phyloP scores from a whole-genome alignment of 2,888 invertebrate genomes.

The Drosophila flavopinicola region DNA sequence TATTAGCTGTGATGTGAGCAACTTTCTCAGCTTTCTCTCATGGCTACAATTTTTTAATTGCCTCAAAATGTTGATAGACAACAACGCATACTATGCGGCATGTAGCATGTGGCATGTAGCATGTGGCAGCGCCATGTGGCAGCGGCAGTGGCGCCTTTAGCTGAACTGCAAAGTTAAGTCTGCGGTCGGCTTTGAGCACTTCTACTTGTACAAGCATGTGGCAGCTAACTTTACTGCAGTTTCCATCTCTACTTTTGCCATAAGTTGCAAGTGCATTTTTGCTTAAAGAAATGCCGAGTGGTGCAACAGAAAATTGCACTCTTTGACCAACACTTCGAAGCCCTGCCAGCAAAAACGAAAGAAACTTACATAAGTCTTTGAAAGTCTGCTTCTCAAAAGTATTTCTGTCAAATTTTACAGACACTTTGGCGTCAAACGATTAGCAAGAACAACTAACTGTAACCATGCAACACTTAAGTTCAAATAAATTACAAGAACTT shows the following conservation, averaged over 20 bases:
- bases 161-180: not conserved
- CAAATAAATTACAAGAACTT: too few relatives aligned
- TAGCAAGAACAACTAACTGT: too few relatives aligned
- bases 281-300: not conserved
- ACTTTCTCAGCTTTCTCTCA: not conserved
- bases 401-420: too few relatives aligned
- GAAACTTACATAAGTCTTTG: not conserved
- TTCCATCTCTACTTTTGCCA: not conserved
- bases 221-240: not conserved
- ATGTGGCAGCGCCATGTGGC: conserved; percentile 33
- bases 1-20: conserved; percentile 9
- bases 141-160: conserved; percentile 13
- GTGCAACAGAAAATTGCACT: not conserved
- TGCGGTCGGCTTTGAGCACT: not conserved
- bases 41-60: conserved; percentile 40
- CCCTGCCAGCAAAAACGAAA: not conserved
- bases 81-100: conserved; percentile 29
- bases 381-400: too few relatives aligned
- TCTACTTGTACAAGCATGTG: not conserved
- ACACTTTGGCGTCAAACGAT: too few relatives aligned
- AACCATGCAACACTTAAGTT: too few relatives aligned
- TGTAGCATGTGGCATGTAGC: too few relatives aligned
- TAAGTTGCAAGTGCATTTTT: not conserved
- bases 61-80: conserved; percentile 45
- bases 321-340: not conserved